Evolutionary conservation across 2,797 vertebrate species (phyloP).

Genomic region (Anguilla obscura): DNA sequence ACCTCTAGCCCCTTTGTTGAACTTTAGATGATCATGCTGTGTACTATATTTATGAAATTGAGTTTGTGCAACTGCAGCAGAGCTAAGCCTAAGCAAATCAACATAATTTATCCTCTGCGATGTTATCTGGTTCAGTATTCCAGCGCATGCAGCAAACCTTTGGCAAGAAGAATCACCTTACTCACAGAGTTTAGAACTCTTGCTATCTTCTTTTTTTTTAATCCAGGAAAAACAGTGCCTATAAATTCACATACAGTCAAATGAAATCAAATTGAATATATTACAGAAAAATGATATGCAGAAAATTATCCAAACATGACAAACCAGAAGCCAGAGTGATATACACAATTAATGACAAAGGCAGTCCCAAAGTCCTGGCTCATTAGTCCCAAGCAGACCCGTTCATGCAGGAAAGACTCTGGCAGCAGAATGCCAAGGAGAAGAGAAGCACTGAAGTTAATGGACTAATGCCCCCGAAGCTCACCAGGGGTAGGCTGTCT

Average conservation of each 20-base stretch:
- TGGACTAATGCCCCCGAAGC: constrained; percentile 49
- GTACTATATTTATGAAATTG: constrained; percentile 21
- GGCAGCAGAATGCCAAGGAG: constrained; percentile 50
- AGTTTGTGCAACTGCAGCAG: constrained; percentile 29
- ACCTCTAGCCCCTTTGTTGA: neutral
- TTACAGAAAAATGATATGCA: constrained; percentile 29
- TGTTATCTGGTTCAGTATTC: constrained; percentile 49
- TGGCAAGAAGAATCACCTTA: constrained; percentile 35
- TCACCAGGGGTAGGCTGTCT: constrained; percentile 27
- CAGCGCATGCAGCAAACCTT: constrained; percentile 34
- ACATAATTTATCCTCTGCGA: constrained; percentile 47
- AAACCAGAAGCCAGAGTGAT: constrained; percentile 33
- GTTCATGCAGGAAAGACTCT: constrained; percentile 47
- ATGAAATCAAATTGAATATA: constrained; percentile 34
- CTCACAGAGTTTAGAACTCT: constrained; percentile 27
- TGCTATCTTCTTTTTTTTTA: constrained; percentile 34
- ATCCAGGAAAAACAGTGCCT: constrained; percentile 31
- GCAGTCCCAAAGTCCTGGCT: constrained; percentile 51
- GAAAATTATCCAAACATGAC: constrained; percentile 37
- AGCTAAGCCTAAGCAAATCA: constrained; percentile 44
- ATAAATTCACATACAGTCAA: constrained; percentile 39
- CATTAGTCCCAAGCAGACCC: constrained; percentile 57
- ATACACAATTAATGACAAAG: constrained; percentile 45
- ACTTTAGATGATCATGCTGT: constrained; percentile 20
- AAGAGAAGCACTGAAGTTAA: constrained; percentile 49